Evolutionary conservation across 2,113 vertebrate species (phyloP), one percentile per base, ranked within the genome.

Genomic region (Menidia beryllina): DNA sequence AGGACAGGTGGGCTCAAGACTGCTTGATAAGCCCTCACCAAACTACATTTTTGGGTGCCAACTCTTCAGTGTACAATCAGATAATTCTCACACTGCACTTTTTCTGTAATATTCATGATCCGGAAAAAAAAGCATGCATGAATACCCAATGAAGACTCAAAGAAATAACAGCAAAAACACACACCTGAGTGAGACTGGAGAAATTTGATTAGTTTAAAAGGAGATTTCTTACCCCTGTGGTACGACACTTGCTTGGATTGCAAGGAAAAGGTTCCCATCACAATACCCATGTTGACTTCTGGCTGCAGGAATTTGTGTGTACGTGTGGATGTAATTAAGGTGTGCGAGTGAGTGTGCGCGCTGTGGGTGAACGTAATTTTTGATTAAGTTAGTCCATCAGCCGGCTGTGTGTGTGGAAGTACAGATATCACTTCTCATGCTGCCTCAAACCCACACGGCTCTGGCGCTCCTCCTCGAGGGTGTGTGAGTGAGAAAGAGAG

Each of bases 241-340:
- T 87, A 93, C 81, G 75, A 84, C 57, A 92, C 88, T 81, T 87
- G 92, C 86, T 93, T 93, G 88, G 86, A 48, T 59, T 92, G 91
- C 87, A 91, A 67, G 57, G 93, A 93, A 66, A 93, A 93, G 39
- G 93, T 93, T 76, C 93, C 93, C 85, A 94, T 86, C 65, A 92
- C 93, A 25, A 93, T 58, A 79, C 93, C 93, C 93, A 94, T 94
- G 79, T 86, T 89, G 89, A 85, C 82, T 86, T 65, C 69, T 88
- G 84, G 57, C 25, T 14, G 69, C 66, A 78, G 82, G 75, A 77
- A 52, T 59, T 49, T 51, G 45, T 55, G 71, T 53, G 58, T 65
- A n/a, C n/a, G 79, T 56, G 66, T 55, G 64, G 34, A 56, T 76
- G 1, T 54, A 59, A 72, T 59, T 51, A 73, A 82, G 25, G 64